Conservation (phyloP, 2,113 vertebrate species). For the zebrafish (Danio rerio) region DNA sequence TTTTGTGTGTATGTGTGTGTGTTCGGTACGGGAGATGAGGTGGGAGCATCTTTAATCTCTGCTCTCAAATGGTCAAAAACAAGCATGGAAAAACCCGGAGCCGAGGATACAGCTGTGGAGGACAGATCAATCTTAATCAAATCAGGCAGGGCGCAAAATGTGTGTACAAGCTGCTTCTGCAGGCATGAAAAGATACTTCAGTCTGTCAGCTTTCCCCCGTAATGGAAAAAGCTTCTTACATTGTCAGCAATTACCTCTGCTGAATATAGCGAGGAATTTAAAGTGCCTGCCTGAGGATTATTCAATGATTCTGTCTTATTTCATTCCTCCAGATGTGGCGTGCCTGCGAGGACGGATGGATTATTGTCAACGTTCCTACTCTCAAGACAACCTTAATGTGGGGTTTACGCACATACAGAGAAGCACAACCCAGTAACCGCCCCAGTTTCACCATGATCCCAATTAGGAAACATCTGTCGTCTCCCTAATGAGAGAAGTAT, state of each 20-base stretch:
- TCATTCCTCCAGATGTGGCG: conserved; percentile 56
- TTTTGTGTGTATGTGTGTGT: conserved; percentile 66
- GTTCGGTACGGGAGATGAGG: conserved; percentile 62
- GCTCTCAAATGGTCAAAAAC: conserved; percentile 63
- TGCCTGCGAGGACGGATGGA: conserved; percentile 43
- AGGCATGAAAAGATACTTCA: conserved; percentile 52
- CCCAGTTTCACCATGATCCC: conserved; percentile 58
- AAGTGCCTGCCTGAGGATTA: conserved; percentile 49
- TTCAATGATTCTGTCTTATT: conserved; percentile 48
- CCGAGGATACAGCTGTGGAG: conserved; percentile 52
- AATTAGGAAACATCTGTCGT: conserved; percentile 59
- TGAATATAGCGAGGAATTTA: conserved; percentile 51
- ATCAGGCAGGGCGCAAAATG: conserved; percentile 47
- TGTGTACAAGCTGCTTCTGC: conserved; percentile 52
- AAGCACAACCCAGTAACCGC: conserved; percentile 48
- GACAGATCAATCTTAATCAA: conserved; percentile 57
- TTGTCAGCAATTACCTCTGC: conserved; percentile 58
- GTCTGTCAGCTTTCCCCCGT: conserved; percentile 54
- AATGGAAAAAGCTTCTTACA: conserved; percentile 55
- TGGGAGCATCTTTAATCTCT: conserved; percentile 64
- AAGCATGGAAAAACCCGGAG: conserved; percentile 37
- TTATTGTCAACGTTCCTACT: conserved; percentile 37
- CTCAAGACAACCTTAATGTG: conserved; percentile 32
- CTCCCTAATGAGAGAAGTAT: conserved; percentile 47
- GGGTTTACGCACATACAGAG: conserved; percentile 16